phyloP scores from a whole-genome alignment of 2,797 vertebrate species.

The Muscicapa striata region DNA sequence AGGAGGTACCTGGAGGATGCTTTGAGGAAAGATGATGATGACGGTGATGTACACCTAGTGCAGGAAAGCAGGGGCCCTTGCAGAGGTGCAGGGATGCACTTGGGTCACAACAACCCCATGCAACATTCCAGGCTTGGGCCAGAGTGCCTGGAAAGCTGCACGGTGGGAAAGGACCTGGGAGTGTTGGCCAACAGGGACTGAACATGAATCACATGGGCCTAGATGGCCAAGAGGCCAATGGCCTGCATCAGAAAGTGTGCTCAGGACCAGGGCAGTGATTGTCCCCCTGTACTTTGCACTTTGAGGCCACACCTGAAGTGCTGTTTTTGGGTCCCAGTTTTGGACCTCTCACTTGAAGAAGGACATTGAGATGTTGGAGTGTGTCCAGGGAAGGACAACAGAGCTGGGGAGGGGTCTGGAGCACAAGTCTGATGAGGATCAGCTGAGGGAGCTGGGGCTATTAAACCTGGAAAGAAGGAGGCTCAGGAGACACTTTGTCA shows the following conservation, averaged over 20 bases:
- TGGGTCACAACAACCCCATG: background rate
- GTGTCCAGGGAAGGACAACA: rapidly evolving
- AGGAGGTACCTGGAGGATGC: background rate
- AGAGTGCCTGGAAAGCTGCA: background rate
- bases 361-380: background rate
- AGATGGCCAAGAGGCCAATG: background rate
- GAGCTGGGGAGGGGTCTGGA: background rate
- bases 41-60: background rate
- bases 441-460: background rate
- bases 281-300: rapidly evolving
- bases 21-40: background rate
- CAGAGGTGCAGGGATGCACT: rapidly evolving
- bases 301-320: background rate
- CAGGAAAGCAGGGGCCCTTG: background rate
- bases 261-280: background rate
- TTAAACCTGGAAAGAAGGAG: background rate
- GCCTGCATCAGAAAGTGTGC: background rate
- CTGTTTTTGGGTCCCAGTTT: background rate
- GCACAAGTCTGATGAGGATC: background rate
- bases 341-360: background rate
- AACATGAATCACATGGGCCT: background rate
- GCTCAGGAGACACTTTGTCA: rapidly evolving
- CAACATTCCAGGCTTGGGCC: background rate
- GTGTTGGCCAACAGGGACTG: rapidly evolving
- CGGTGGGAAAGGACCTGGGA: background rate